Evolutionary conservation across 2,113 vertebrate species (phyloP).

Genomic region (Halichoeres trimaculatus): DNA sequence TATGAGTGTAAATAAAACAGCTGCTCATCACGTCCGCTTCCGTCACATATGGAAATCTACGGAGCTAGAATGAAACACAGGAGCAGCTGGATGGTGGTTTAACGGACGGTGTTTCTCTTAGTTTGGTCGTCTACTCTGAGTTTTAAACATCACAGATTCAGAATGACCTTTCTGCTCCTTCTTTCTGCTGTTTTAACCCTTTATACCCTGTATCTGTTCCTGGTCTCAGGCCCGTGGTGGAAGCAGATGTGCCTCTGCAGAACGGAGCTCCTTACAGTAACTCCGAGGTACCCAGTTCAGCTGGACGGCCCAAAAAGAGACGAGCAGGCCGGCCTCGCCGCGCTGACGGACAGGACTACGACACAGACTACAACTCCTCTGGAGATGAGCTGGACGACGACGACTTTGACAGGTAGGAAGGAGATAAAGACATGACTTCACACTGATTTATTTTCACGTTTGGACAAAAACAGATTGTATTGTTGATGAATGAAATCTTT

Average conservation of each 20-base stretch:
- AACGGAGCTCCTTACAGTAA: constrained; percentile 59
- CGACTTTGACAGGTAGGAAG: constrained; percentile 85
- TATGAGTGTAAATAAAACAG: background rate
- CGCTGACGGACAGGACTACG: constrained; percentile 80
- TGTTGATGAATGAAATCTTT: too few species aligned
- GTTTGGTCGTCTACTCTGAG: too few species aligned
- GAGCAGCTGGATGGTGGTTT: too few species aligned
- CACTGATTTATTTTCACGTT: too few species aligned
- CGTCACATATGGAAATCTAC: background rate
- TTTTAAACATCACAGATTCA: too few species aligned
- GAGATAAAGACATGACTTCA: background rate
- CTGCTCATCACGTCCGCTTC: constrained; percentile 5
- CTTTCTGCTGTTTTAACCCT: background rate
- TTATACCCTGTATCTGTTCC: background rate
- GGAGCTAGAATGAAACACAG: too few species aligned
- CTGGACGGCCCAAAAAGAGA: constrained; percentile 72
- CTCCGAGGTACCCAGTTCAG: constrained; percentile 78
- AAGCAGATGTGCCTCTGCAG: constrained; percentile 32
- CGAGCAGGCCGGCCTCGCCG: constrained; percentile 66
- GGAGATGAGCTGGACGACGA: constrained; percentile 91
- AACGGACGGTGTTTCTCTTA: too few species aligned
- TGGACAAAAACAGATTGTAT: too few species aligned
- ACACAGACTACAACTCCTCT: constrained; percentile 88
- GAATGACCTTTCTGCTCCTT: too few species aligned
- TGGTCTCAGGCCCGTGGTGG: constrained; percentile 43